Base-by-base conservation (phyloP, 2,888 invertebrate species). In the Hoplodrina blanda region DNA sequence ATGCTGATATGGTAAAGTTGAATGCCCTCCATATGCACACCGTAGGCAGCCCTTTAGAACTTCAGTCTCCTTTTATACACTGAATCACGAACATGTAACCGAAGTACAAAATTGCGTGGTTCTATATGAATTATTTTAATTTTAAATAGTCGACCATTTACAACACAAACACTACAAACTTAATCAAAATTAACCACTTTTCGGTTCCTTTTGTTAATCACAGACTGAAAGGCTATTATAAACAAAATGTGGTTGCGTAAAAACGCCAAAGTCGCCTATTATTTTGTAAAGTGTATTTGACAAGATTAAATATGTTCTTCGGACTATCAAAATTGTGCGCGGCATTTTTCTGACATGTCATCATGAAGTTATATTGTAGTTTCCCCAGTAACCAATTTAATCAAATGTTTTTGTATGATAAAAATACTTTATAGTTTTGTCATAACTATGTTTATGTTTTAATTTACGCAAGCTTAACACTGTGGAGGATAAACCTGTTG, bases 401-500 rank as follows among this genome's bases (percentile, higher is more conserved):
- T 2, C 15, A 6, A 4, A 33, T 20, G 19, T 10, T 0, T 30
- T 13, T 33, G 49, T 41, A 30, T 57, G 41, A 33, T 59, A 33
- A 17, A 50, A 52, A 44, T n/a, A 19, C 17, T 54, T 4, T n/a
- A 15, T 25, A 41, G 5, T 33, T 17, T 13, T 74, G 8, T 46
- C 1, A 20, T 60, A 69, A 76, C 44, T 11, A 37, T 73, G 8
- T 73, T 0, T 59, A 49, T 74, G 33, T 72, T 46, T 46, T 41
- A 33, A 20, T 83, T 75, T 83, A 85, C 85, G 84, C 89, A 92
- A 92, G 91, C 90, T 77, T 83, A 67, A 62, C 52, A 52, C 33
- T 62, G 65, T 75, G 76, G 68, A 86, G 79, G 80, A 82, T 49
- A 85, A 85, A 77, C 81, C 83, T 17, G 73, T 82, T 59, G 84